Percentiles rank a stretch among this genome's conserved stretches.
phyloP scores from a whole-genome alignment of 2,888 invertebrate genomes.

The Chironomus tentans region DNA sequence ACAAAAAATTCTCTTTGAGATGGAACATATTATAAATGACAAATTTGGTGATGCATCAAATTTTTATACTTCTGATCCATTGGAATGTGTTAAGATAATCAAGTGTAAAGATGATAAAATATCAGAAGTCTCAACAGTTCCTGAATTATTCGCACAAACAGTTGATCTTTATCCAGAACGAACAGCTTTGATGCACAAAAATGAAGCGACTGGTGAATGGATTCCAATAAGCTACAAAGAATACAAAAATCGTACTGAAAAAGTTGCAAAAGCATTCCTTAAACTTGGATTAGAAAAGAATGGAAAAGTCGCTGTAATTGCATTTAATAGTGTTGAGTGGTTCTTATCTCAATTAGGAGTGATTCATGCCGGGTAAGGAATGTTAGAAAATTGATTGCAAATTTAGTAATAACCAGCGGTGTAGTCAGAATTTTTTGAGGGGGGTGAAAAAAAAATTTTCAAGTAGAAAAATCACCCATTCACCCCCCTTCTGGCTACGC shows the following conservation, averaged over 20 bases:
- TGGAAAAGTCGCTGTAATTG: background rate
- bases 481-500: too few relatives aligned
- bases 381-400: too few relatives aligned
- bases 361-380: conserved; percentile 30
- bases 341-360: background rate
- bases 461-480: too few relatives aligned
- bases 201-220: conserved; percentile 34
- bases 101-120: too few relatives aligned
- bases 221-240: background rate
- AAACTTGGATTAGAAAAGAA: background rate
- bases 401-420: too few relatives aligned
- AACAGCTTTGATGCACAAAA: conserved; percentile 58
- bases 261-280: background rate
- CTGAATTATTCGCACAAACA: conserved; percentile 55
- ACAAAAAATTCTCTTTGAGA: too few relatives aligned
- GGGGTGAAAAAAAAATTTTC: too few relatives aligned
- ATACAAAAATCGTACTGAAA: background rate
- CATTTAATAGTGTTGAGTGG: background rate
- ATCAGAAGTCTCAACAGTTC: conserved; percentile 48
- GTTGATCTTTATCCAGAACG: conserved; percentile 56
- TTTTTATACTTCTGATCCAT: too few relatives aligned
- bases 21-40: too few relatives aligned
- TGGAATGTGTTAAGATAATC: too few relatives aligned
- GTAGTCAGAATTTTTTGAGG: too few relatives aligned
- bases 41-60: too few relatives aligned